Percentiles rank a stretch among this genome's conserved stretches.
Conservation (phyloP, 2,797 vertebrate genomes). For the Gymnopithys bicolor region DNA sequence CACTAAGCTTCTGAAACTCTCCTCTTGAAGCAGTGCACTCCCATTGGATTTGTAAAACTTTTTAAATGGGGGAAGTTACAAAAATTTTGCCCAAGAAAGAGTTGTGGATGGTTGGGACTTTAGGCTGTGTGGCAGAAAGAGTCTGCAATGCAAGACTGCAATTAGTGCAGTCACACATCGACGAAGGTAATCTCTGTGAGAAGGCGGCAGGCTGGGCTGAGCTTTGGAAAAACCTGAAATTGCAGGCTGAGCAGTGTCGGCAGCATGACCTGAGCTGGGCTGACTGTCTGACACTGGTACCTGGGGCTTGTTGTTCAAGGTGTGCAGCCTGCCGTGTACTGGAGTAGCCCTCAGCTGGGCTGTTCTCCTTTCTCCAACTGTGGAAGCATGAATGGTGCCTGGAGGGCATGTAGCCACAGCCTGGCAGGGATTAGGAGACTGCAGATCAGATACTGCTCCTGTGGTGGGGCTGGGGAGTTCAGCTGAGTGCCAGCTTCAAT, state of each 20-base stretch:
- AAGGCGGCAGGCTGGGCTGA: fast-evolving
- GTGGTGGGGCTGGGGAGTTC: neutral
- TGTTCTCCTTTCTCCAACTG: neutral
- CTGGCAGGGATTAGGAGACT: neutral
- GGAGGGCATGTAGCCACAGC: neutral
- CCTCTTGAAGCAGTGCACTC: neutral
- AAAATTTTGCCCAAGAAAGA: neutral
- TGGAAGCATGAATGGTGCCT: neutral
- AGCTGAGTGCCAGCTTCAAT: neutral
- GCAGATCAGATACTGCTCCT: fast-evolving
- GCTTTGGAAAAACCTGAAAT: neutral
- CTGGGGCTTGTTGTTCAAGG: neutral
- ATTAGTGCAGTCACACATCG: fast-evolving
- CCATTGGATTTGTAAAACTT: neutral
- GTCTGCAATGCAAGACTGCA: neutral
- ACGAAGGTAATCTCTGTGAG: neutral
- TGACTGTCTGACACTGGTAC: neutral
- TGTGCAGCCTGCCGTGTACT: neutral
- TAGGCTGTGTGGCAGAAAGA: neutral
- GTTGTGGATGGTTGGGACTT: neutral
- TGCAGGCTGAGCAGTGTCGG: fast-evolving
- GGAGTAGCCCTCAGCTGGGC: neutral
- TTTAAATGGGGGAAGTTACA: neutral
- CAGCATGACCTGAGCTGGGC: neutral
- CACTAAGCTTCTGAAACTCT: neutral